phyloP scores from a whole-genome alignment of 1,140 invertebrate species.

The Euwallacea similis region DNA sequence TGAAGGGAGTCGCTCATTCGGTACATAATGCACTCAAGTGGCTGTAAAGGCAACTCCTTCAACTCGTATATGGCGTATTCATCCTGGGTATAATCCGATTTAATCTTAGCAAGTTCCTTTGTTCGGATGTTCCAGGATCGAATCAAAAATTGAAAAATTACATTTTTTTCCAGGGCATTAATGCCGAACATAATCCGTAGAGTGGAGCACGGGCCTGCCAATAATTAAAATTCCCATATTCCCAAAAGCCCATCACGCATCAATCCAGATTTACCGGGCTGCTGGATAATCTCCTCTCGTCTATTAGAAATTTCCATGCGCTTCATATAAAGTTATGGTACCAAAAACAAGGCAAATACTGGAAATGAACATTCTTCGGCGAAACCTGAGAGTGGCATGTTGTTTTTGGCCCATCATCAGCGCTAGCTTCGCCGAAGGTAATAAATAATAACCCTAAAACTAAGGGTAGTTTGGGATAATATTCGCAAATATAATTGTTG shows the following conservation, averaged over 20 bases:
- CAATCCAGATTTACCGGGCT: no score
- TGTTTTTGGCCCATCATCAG: constrained; percentile 13
- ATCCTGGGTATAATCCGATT: constrained; percentile 14
- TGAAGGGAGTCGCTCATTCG: constrained; percentile 29
- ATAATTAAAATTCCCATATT: no score
- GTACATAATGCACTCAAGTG: constrained; percentile 29
- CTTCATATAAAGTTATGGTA: no score
- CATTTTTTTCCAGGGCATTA: no score
- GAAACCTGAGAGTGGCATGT: constrained; percentile 3
- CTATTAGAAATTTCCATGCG: no score
- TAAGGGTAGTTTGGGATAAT: constrained; percentile 22
- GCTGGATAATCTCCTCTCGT: no score
- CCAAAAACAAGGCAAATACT: not conserved
- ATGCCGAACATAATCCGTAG: no score
- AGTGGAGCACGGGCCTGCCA: no score
- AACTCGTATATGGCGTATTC: constrained; percentile 18
- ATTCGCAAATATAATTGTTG: constrained; percentile 21
- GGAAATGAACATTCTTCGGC: not conserved
- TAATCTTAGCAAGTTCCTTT: constrained; percentile 1
- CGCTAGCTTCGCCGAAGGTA: constrained; percentile 10
- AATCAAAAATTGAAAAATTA: no score
- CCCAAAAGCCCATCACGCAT: no score
- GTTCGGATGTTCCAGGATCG: no score
- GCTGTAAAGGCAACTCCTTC: constrained; percentile 23
- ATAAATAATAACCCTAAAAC: constrained; percentile 18